phyloP scores from a whole-genome alignment of 2,113 vertebrate genomes.

The Rousettus leschenaultii region DNA sequence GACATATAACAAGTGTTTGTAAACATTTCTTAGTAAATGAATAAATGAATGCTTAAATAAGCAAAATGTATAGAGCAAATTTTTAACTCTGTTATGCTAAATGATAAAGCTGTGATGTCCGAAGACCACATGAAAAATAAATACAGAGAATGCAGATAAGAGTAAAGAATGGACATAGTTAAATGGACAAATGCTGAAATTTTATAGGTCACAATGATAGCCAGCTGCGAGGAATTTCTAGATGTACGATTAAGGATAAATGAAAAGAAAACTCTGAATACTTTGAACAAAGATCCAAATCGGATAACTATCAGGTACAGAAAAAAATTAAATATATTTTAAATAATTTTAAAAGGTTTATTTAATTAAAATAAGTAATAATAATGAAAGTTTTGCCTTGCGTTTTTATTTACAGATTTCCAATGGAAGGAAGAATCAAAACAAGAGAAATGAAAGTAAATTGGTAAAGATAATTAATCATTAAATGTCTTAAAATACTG shows the following conservation, averaged over 20 bases:
- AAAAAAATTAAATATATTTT: slow-evolving; percentile 32
- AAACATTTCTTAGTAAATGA: slow-evolving; percentile 18
- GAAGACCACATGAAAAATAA: slow-evolving; percentile 32
- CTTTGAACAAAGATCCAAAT: slow-evolving; percentile 93
- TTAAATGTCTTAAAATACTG: slow-evolving; percentile 42
- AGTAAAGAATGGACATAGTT: slow-evolving; percentile 27
- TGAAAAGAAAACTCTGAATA: slow-evolving; percentile 93
- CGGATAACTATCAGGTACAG: slow-evolving; percentile 92
- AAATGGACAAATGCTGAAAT: slow-evolving; percentile 43
- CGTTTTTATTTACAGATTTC: slow-evolving; percentile 88
- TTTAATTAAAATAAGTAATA: slow-evolving; percentile 49
- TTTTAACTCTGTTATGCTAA: slow-evolving; percentile 4
- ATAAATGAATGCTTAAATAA: not conserved
- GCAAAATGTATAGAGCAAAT: not conserved
- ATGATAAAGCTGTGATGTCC: not conserved
- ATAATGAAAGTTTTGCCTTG: not conserved
- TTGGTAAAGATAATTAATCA: slow-evolving; percentile 85
- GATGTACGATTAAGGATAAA: slow-evolving; percentile 92
- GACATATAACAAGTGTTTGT: not conserved
- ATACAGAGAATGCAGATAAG: slow-evolving; percentile 12
- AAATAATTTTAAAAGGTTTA: slow-evolving; percentile 38
- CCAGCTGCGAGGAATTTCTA: slow-evolving; percentile 90
- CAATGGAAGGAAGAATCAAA: slow-evolving; percentile 96
- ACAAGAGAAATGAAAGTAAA: slow-evolving; percentile 98
- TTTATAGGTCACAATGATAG: slow-evolving; percentile 90